Evolutionary conservation across 2,797 vertebrate genomes (phyloP).

Genomic region (Synanceia verrucosa): DNA sequence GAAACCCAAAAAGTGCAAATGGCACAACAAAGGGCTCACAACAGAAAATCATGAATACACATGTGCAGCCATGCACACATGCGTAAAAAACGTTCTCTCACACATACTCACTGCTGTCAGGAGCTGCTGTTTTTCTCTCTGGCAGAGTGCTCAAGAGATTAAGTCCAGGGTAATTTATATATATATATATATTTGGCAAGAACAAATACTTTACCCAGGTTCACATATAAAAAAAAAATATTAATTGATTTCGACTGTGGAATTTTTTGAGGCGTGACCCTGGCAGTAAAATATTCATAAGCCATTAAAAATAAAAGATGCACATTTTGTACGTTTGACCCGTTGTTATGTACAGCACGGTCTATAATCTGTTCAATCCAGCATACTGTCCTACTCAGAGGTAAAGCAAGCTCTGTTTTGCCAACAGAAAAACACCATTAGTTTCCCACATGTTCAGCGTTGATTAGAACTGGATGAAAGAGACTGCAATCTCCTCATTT

Average conservation of each 20-base stretch:
- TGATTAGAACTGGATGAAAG: constrained; percentile 79
- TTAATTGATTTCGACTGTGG: constrained; percentile 78
- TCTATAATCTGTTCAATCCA: constrained; percentile 69
- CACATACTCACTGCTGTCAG: constrained; percentile 45
- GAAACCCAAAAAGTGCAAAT: constrained; percentile 53
- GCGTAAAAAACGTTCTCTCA: constrained; percentile 25
- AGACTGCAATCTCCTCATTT: constrained; percentile 76
- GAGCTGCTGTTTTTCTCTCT: constrained; percentile 62
- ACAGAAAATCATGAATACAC: constrained; percentile 44
- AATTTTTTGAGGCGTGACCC: constrained; percentile 71
- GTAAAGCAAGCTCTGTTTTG: constrained; percentile 63
- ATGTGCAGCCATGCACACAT: constrained; percentile 31
- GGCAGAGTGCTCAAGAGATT: constrained; percentile 68
- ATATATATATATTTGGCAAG: constrained; percentile 62
- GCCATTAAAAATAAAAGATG: constrained; percentile 83
- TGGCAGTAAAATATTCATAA: constrained; percentile 81
- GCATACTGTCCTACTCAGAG: constrained; percentile 68
- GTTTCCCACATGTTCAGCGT: constrained; percentile 73
- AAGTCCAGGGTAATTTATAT: constrained; percentile 75
- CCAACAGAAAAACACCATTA: constrained; percentile 74
- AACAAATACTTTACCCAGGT: constrained; percentile 68
- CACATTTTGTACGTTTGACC: constrained; percentile 81
- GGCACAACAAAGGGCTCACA: constrained; percentile 42
- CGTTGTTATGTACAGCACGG: constrained; percentile 62
- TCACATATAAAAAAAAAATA: constrained; percentile 74